A percentile compares a stretch with the other conserved stretches of the same genome.
These are phyloP conservation scores for Catostylus mosaicus DNA, from an alignment of 30 jellyfish, hydroid and myxozoan species.

Conservation along the genomic window DNA sequence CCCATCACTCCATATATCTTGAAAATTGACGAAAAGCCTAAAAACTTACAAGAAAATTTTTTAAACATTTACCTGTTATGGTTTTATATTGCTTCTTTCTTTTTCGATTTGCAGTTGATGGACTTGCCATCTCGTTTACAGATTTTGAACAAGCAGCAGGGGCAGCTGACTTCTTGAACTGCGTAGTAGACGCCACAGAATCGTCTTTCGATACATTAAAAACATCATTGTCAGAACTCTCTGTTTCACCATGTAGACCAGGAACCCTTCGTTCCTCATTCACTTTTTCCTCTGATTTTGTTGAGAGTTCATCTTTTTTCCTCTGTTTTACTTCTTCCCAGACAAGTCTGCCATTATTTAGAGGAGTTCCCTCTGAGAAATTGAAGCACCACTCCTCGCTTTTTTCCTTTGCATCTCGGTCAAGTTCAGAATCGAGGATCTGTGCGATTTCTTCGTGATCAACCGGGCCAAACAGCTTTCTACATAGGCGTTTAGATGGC, in stretches of 20 bases:
- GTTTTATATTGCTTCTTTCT: conserved; percentile 41
- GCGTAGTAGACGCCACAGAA: neutral
- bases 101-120: neutral
- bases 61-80: conserved; percentile 24
- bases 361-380: conserved; percentile 55
- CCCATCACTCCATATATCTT: no score
- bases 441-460: conserved; percentile 59
- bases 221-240: neutral
- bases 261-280: conserved; percentile 56
- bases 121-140: neutral
- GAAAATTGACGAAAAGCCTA: neutral
- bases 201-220: conserved; percentile 8
- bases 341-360: conserved; percentile 28
- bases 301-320: neutral
- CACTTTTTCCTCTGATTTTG: conserved; percentile 13
- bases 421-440: conserved; percentile 23
- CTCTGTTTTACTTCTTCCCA: conserved; percentile 47
- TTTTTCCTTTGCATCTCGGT: conserved; percentile 35
- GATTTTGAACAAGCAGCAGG: neutral
- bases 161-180: neutral
- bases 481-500: conserved; percentile 51
- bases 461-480: conserved; percentile 65
- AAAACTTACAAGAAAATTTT: neutral
- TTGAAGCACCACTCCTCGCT: conserved; percentile 57
- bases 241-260: conserved; percentile 30